A percentile compares a stretch with the other conserved stretches of the same genome.
Evolutionary conservation across 2,797 vertebrate genomes (phyloP).

Genomic region (Coendou prehensilis): DNA sequence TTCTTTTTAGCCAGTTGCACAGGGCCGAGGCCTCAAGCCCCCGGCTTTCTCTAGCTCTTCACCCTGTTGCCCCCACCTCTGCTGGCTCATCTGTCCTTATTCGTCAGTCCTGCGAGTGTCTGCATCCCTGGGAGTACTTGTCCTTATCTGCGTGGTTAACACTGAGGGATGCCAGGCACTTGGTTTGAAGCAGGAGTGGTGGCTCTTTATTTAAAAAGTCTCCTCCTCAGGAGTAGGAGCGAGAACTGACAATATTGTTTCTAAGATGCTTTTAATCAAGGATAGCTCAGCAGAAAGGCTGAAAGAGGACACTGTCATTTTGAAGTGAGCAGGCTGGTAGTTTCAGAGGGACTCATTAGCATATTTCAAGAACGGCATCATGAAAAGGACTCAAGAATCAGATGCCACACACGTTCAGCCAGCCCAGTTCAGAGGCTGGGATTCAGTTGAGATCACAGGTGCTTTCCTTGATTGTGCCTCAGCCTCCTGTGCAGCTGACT

Average conservation of each 20-base stretch:
- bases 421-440: constrained; percentile 63
- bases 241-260: constrained; percentile 18
- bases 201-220: neutral
- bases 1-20: neutral
- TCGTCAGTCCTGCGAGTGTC: neutral
- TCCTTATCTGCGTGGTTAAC: neutral
- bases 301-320: constrained; percentile 73
- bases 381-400: constrained; percentile 72
- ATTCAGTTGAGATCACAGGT: constrained; percentile 67
- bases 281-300: neutral
- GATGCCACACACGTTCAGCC: constrained; percentile 44
- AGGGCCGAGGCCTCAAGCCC: no score
- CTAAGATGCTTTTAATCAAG: constrained; percentile 64
- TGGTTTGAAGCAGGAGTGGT: neutral
- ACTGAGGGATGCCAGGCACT: rapidly evolving
- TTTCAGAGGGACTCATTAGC: constrained; percentile 86
- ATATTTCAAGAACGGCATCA: constrained; percentile 74
- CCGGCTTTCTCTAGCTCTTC: neutral
- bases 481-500: neutral
- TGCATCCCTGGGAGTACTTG: no score
- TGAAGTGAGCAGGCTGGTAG: constrained; percentile 64
- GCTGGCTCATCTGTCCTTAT: neutral
- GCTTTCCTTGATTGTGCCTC: constrained; percentile 63
- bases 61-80: neutral
- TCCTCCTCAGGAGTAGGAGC: neutral